A percentile compares a stretch with the other conserved stretches of the same genome.
These are phyloP conservation scores for Spea bombifrons DNA, from an alignment of 2,113 vertebrate species.

Conservation along the genomic window DNA sequence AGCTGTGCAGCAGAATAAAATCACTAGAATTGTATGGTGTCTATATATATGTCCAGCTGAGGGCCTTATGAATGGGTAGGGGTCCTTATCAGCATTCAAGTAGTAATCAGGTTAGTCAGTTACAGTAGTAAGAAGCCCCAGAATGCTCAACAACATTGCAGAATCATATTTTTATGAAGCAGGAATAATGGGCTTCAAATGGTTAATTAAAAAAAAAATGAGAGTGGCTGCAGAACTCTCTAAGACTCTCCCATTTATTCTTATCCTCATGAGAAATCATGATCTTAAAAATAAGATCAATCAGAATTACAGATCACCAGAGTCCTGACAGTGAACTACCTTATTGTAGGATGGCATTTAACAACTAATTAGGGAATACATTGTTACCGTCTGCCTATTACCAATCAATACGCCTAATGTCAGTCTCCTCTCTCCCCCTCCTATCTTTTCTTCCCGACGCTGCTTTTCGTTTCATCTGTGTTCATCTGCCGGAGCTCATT, in stretches of 20 bases:
- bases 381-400: slow-evolving; percentile 49
- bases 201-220: slow-evolving; percentile 23
- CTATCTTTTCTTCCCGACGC: background rate
- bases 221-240: slow-evolving; percentile 29
- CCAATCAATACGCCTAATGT: slow-evolving; percentile 47
- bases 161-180: too few relatives aligned
- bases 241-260: slow-evolving; percentile 38
- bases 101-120: too few relatives aligned
- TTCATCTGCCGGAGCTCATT: slow-evolving; percentile 15
- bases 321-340: slow-evolving; percentile 45
- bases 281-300: slow-evolving; percentile 50
- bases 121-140: too few relatives aligned
- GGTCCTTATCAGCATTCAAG: too few relatives aligned
- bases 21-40: too few relatives aligned
- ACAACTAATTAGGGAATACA: slow-evolving; percentile 50
- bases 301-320: slow-evolving; percentile 49
- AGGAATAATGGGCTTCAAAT: too few relatives aligned
- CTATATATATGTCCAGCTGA: too few relatives aligned
- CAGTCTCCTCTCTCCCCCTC: slow-evolving; percentile 23
- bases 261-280: slow-evolving; percentile 33
- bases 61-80: too few relatives aligned
- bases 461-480: slow-evolving; percentile 34
- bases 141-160: too few relatives aligned
- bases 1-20: too few relatives aligned
- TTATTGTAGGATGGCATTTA: slow-evolving; percentile 49